Evolutionary conservation across 2,888 invertebrate genomes (phyloP).

Genomic region (Epistrophe grossulariae): DNA sequence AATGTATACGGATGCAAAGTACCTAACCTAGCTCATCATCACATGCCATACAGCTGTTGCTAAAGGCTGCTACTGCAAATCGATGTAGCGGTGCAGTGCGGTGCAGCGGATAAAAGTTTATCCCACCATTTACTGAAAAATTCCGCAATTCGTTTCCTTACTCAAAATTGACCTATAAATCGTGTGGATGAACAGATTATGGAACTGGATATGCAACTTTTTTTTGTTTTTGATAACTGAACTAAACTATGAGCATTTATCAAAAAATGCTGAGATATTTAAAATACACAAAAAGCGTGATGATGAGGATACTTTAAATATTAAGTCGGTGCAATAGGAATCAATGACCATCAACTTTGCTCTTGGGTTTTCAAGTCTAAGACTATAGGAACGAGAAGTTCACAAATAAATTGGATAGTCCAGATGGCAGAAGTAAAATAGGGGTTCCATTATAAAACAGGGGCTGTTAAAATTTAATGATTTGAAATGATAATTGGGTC

Average conservation of each 20-base stretch:
- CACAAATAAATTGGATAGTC: neutral
- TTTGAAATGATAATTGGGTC: too few species aligned
- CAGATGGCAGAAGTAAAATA: neutral
- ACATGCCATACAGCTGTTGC: constrained; percentile 9
- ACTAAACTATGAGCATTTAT: constrained; percentile 18
- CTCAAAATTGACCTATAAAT: constrained; percentile 48
- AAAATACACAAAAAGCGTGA: constrained; percentile 4
- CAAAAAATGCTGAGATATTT: neutral
- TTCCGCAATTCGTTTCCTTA: constrained; percentile 29
- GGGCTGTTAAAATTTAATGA: too few species aligned
- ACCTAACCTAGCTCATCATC: constrained; percentile 5
- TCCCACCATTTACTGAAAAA: constrained; percentile 21
- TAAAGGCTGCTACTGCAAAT: constrained; percentile 16
- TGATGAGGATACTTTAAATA: neutral
- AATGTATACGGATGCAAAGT: constrained; percentile 33
- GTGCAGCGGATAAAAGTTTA: neutral
- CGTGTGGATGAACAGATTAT: constrained; percentile 36
- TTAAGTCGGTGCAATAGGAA: neutral
- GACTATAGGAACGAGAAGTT: too few species aligned
- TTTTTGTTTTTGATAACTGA: constrained; percentile 15
- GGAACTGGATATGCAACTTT: neutral
- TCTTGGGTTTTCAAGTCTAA: neutral
- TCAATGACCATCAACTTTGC: neutral
- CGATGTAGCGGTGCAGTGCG: neutral
- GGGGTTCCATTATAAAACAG: neutral